phyloP scores from a whole-genome alignment of 2,797 vertebrate genomes.

The Enteromius afrohamiltoni region DNA sequence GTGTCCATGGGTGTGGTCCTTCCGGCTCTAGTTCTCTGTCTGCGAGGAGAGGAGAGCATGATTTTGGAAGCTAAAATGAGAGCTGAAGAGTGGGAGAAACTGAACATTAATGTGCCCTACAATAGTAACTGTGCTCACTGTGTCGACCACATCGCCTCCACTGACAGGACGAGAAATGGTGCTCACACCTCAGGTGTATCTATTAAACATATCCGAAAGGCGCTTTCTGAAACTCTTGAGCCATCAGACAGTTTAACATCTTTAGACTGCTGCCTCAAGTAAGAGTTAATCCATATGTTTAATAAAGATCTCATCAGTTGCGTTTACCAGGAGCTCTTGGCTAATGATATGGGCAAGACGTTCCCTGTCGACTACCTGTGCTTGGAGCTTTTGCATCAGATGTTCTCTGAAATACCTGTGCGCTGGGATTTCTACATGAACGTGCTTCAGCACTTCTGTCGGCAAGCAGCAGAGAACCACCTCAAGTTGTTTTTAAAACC shows the following conservation, averaged over 20 bases:
- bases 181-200: background rate
- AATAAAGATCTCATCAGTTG: background rate
- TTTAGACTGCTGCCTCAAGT: background rate
- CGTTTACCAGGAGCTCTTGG: background rate
- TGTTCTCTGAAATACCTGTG: background rate
- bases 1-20: background rate
- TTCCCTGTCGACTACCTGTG: background rate
- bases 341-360: background rate
- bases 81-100: slow-evolving; percentile 6
- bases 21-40: background rate
- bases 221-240: background rate
- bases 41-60: background rate
- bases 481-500: background rate
- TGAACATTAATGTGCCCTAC: background rate
- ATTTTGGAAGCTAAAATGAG: background rate
- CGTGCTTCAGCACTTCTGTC: background rate
- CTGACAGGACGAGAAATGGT: background rate
- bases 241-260: background rate
- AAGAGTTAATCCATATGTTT: background rate
- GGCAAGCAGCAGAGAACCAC: background rate
- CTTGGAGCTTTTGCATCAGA: background rate
- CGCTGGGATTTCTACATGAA: background rate
- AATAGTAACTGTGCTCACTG: background rate
- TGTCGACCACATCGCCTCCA: too few species aligned
- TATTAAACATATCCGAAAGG: background rate